These are phyloP conservation scores for Xylocopa sonorina DNA, from an alignment of 1,140 invertebrate species.

Conservation along the genomic window DNA sequence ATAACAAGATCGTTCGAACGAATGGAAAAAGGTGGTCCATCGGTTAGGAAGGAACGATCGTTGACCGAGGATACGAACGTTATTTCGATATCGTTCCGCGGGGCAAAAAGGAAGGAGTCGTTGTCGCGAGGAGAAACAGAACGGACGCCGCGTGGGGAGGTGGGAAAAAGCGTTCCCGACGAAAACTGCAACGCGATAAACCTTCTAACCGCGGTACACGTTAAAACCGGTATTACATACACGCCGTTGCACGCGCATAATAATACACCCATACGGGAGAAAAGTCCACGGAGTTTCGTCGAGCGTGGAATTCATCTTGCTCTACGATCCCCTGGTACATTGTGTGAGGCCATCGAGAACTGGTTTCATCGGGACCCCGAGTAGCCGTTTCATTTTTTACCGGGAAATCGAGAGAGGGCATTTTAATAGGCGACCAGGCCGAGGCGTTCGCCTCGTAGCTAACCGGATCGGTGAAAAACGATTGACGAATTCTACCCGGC, in stretches of 20 bases:
- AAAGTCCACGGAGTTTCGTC: constrained; percentile 49
- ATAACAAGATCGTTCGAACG: background rate
- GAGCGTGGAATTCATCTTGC: constrained; percentile 60
- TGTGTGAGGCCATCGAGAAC: constrained; percentile 59
- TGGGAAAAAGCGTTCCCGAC: constrained; percentile 11
- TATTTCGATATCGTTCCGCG: constrained; percentile 39
- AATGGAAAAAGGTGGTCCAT: background rate
- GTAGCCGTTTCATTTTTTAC: constrained; percentile 48
- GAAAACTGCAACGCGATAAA: constrained; percentile 51
- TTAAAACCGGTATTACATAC: constrained; percentile 54
- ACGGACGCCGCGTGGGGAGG: no score
- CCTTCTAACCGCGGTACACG: constrained; percentile 52
- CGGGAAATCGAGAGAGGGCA: constrained; percentile 47
- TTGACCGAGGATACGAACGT: constrained; percentile 35
- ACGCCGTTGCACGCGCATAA: constrained; percentile 31
- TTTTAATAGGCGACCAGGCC: constrained; percentile 57
- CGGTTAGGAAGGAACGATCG: constrained; percentile 13
- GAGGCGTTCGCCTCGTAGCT: constrained; percentile 23
- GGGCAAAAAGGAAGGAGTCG: constrained; percentile 20
- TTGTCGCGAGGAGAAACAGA: background rate
- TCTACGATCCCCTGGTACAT: constrained; percentile 56
- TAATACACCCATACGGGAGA: constrained; percentile 24
- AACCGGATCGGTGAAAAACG: constrained; percentile 2
- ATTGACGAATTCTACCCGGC: background rate
- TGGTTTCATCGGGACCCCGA: constrained; percentile 54